A percentile compares a stretch with the other conserved stretches of the same genome.
phyloP scores from a whole-genome alignment of 2,113 vertebrate species.

The Fregetta grallaria region DNA sequence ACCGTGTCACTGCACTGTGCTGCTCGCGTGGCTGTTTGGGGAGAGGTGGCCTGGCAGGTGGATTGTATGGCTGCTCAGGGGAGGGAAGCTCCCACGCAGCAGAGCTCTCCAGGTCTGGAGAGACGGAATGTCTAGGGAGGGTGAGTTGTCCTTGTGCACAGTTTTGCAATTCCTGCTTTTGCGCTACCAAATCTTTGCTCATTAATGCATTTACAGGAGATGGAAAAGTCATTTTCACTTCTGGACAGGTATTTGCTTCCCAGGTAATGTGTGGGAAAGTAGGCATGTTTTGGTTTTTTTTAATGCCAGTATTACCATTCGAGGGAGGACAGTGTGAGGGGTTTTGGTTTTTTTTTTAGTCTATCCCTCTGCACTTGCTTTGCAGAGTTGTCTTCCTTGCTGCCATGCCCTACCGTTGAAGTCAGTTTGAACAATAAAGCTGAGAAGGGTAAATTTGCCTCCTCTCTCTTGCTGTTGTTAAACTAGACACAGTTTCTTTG shows the following conservation, averaged over 20 bases:
- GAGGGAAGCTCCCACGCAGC: not conserved
- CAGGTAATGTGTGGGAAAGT: not conserved
- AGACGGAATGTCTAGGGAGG: not conserved
- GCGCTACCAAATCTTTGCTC: not conserved
- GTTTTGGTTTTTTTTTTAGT: not conserved
- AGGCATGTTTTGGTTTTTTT: not conserved
- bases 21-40: accelerated
- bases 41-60: not conserved
- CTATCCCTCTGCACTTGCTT: not conserved
- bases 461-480: not conserved
- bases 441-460: not conserved
- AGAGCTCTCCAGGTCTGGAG: not conserved
- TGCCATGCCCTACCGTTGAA: not conserved
- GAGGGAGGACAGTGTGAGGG: not conserved
- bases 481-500: not conserved
- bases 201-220: not conserved
- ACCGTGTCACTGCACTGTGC: accelerated
- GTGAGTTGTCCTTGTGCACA: accelerated
- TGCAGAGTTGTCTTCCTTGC: not conserved
- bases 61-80: not conserved
- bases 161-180: not conserved
- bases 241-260: not conserved
- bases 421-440: not conserved
- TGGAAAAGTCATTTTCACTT: not conserved
- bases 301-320: not conserved